Percentiles rank a stretch among this genome's conserved stretches.
These are phyloP conservation scores for Vultur gryphus DNA, from an alignment of 2,797 vertebrate genomes.

Conservation along the genomic window DNA sequence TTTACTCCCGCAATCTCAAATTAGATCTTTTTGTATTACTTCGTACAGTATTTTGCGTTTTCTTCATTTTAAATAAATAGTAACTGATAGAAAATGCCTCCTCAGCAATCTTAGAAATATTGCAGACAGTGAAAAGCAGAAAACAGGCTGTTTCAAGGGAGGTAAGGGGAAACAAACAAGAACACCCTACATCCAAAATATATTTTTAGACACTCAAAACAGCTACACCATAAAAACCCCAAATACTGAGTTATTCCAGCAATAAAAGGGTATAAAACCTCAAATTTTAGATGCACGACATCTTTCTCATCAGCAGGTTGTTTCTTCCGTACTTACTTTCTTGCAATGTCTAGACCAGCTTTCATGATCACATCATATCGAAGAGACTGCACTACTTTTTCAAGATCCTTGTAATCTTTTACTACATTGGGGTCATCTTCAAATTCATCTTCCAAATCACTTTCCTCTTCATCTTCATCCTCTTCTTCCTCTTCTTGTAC, in stretches of 20 bases:
- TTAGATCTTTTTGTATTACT: not conserved
- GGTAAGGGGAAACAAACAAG: not conserved
- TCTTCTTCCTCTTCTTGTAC: conserved; percentile 74
- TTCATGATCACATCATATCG: conserved; percentile 89
- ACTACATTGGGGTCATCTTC: conserved; percentile 72
- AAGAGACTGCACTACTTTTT: conserved; percentile 86
- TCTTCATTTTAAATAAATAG: not conserved
- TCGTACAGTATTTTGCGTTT: not conserved
- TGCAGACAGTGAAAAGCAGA: not conserved
- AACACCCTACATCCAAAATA: not conserved
- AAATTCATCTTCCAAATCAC: conserved; percentile 79
- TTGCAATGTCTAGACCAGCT: conserved; percentile 86
- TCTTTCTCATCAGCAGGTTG: not conserved
- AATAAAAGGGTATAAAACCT: not conserved
- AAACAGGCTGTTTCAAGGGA: not conserved
- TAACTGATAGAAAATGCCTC: not conserved
- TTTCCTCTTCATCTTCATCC: conserved; percentile 69
- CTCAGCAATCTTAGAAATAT: not conserved
- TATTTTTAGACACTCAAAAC: not conserved
- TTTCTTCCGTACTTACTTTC: conserved; percentile 84
- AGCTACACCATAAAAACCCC: rapidly evolving
- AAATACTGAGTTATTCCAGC: not conserved
- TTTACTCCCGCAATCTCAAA: not conserved
- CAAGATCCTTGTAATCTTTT: conserved; percentile 90
- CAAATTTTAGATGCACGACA: not conserved